Percentiles rank a stretch among this genome's conserved stretches.
These are phyloP conservation scores for Cantharis lateralis DNA, from an alignment of 2,888 invertebrate species.

Conservation along the genomic window DNA sequence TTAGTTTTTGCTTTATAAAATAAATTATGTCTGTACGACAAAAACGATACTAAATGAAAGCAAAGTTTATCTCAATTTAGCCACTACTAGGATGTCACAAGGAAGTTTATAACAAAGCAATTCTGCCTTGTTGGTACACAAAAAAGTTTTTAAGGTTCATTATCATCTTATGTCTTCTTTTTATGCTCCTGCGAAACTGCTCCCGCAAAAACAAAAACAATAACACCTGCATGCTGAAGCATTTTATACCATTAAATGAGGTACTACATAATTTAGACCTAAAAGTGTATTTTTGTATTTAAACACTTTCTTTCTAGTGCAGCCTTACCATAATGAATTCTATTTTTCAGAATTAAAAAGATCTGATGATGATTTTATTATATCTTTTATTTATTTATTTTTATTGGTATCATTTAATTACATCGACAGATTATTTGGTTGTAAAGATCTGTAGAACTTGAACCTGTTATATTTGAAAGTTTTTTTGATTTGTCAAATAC, in stretches of 20 bases:
- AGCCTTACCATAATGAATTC: neutral
- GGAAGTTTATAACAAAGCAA: slow-evolving; percentile 11
- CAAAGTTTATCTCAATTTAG: slow-evolving; percentile 13
- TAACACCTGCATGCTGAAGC: neutral
- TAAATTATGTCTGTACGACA: slow-evolving; percentile 10
- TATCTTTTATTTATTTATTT: too few relatives aligned
- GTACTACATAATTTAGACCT: neutral
- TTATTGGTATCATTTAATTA: too few relatives aligned
- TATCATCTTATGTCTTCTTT: neutral
- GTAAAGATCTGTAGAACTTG: too few relatives aligned
- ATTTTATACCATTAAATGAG: neutral
- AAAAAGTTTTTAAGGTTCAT: neutral
- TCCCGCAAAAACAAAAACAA: neutral
- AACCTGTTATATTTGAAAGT: too few relatives aligned
- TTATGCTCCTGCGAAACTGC: neutral
- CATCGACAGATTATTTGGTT: too few relatives aligned
- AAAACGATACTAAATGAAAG: slow-evolving; percentile 8
- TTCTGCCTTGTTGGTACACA: slow-evolving; percentile 2
- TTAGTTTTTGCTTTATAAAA: slow-evolving; percentile 7
- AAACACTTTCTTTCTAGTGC: neutral
- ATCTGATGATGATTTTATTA: neutral
- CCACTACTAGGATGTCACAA: slow-evolving; percentile 9
- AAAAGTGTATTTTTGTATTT: neutral
- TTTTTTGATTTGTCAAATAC: too few relatives aligned
- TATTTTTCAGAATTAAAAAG: neutral